These are phyloP conservation scores for Chydorus sphaericus DNA, from an alignment of 2,888 invertebrate genomes.

Conservation along the genomic window DNA sequence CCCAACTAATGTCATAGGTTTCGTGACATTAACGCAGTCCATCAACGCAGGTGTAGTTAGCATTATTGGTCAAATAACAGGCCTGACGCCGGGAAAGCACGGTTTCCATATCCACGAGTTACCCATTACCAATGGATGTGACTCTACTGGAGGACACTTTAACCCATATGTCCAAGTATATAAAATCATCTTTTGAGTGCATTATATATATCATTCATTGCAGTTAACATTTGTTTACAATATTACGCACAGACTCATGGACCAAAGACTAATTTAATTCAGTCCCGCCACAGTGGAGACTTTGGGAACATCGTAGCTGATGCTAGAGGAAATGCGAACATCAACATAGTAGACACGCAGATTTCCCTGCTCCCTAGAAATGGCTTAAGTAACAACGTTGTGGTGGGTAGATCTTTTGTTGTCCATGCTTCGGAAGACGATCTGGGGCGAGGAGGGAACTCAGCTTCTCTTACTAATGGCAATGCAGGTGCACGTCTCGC, in stretches of 20 bases:
- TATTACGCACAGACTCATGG: slow-evolving; percentile 27
- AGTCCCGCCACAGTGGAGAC: slow-evolving; percentile 29
- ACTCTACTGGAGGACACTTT: slow-evolving; percentile 32
- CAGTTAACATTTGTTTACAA: too few relatives aligned
- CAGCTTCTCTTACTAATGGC: neutral
- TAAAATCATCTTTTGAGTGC: too few relatives aligned
- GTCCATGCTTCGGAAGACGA: neutral
- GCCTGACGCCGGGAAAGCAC: slow-evolving; percentile 4
- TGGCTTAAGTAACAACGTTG: slow-evolving; percentile 20
- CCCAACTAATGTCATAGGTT: neutral
- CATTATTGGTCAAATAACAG: slow-evolving; percentile 9
- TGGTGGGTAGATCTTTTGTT: slow-evolving; percentile 19
- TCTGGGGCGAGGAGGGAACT: too few relatives aligned
- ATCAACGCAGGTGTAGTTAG: slow-evolving; percentile 19
- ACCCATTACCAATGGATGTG: too few relatives aligned
- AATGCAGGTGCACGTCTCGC: neutral
- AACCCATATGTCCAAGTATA: too few relatives aligned
- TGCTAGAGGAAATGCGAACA: slow-evolving; percentile 19
- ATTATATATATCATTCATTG: too few relatives aligned
- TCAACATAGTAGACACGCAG: slow-evolving; percentile 20
- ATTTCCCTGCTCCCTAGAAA: slow-evolving; percentile 19
- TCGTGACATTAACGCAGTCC: neutral
- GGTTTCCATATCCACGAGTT: slow-evolving; percentile 13
- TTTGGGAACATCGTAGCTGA: slow-evolving; percentile 26
- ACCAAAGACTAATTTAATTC: too few relatives aligned